Percentiles rank a stretch among this genome's conserved stretches.
These are phyloP conservation scores for Perizoma flavofasciatum DNA, from an alignment of 2,888 invertebrate species.

Conservation along the genomic window DNA sequence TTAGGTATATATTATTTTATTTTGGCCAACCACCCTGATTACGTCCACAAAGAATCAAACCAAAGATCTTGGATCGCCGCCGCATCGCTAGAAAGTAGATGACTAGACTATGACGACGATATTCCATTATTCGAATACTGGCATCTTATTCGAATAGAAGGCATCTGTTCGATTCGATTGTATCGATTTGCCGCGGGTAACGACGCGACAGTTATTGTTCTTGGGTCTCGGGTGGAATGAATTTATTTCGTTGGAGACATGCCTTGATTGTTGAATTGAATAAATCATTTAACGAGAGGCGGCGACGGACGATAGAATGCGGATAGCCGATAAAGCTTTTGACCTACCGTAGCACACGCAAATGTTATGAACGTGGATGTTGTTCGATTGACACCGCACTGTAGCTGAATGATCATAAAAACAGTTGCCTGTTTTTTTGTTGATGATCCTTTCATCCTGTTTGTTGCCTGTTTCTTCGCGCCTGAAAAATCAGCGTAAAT, in stretches of 20 bases:
- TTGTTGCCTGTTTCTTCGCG: no score
- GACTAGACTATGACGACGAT: conserved; percentile 47
- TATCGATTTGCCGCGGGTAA: conserved; percentile 58
- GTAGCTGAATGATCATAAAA: no score
- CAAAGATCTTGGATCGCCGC: no score
- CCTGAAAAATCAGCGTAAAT: no score
- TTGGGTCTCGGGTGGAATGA: conserved; percentile 47
- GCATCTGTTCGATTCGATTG: conserved; percentile 29
- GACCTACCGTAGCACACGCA: no score
- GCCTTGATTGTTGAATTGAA: conserved; percentile 31
- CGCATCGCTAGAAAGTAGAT: conserved; percentile 3
- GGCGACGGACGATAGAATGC: not conserved
- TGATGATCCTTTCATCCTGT: no score
- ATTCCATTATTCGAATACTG: conserved; percentile 56
- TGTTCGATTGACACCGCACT: no score
- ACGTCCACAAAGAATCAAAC: conserved; percentile 15
- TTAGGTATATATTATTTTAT: no score
- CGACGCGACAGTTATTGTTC: conserved; percentile 61
- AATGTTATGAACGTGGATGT: no score
- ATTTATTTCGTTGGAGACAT: conserved; percentile 47
- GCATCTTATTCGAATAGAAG: conserved; percentile 33
- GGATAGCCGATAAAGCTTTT: not conserved
- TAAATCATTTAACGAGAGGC: conserved; percentile 23
- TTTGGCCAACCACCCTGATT: no score
- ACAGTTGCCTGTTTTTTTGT: no score